A percentile compares a stretch with the other conserved stretches of the same genome.
These are phyloP conservation scores for human (Homo sapiens) DNA, from an alignment of 2,113 vertebrate species.

Conservation along the genomic window GRCh38 chr1:39419001-39419500, in stretches of 20 bases:
- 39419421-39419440: not conserved
- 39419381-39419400: not conserved
- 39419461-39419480: not conserved
- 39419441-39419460: not conserved
- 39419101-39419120: not conserved
- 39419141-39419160: slow-evolving; percentile 44
- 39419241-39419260: not conserved
- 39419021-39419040: slow-evolving; percentile 44
- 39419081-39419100: not conserved
- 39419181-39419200: slow-evolving; percentile 43
- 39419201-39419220: not conserved
- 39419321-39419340: not conserved
- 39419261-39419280: not conserved
- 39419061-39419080: slow-evolving; percentile 5
- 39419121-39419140: slow-evolving; percentile 29
- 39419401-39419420: not conserved
- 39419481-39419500: not conserved
- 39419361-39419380: not conserved
- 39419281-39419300: not conserved
- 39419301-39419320: not conserved
- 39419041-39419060: not conserved
- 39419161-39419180: slow-evolving; percentile 44
- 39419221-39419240: slow-evolving; percentile 6
- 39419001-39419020: slow-evolving; percentile 2
- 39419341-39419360: not conserved